phyloP scores from a whole-genome alignment of 2,113 vertebrate genomes.

The Cyprinodon variegatus region DNA sequence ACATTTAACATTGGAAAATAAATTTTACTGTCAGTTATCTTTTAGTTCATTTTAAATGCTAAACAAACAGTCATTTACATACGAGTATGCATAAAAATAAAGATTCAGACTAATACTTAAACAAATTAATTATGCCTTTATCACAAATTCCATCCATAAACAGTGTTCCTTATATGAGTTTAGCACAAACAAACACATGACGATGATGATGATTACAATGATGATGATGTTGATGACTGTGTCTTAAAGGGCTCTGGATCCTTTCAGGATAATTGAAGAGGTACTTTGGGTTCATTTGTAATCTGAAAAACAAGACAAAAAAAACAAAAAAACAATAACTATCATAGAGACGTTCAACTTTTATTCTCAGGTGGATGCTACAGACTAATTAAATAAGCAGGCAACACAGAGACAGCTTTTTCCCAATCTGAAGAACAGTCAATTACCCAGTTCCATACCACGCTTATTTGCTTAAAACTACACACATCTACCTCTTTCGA shows the following conservation, averaged over 20 bases:
- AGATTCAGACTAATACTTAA: neutral
- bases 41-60: neutral
- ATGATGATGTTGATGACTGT: neutral
- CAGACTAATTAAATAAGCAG: no score
- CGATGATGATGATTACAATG: neutral
- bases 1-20: neutral
- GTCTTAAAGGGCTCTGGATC: neutral
- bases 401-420: no score
- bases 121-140: neutral
- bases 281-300: constrained; percentile 44
- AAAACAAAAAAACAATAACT: constrained; percentile 69
- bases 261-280: constrained; percentile 10
- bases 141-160: neutral
- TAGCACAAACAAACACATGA: neutral
- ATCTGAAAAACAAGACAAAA: constrained; percentile 54
- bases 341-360: neutral
- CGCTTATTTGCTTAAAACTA: no score
- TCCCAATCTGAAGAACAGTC: no score
- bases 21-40: neutral
- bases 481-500: no score
- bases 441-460: no score
- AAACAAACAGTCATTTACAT: neutral
- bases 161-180: no score
- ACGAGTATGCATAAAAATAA: neutral
- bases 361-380: no score